Base-by-base conservation (phyloP, 2,888 invertebrate species). In the Erebia aethiops region DNA sequence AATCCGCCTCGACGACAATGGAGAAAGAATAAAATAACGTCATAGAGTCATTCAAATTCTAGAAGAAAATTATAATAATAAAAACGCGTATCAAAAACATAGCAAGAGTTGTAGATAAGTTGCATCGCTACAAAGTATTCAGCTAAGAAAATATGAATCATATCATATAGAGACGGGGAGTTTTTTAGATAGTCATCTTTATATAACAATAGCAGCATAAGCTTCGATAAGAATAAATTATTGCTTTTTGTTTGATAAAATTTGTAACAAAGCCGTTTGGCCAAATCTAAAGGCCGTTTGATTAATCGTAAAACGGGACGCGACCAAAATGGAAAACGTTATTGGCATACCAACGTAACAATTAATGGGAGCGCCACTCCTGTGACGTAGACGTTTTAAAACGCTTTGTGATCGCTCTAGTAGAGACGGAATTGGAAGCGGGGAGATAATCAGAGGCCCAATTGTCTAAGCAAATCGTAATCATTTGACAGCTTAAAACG, bases 381-480 rank as follows among this genome's bases (percentile, higher is more conserved):
- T 83, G 82, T 86, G 87, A 86, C 87, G 86, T 78, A 82, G 83
- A 75, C 85, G 83, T 88, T 91, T 89, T 88, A 84, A 85, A 88
- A 86, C 85, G 87, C 89, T 90, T 90, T 90, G 90, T 89, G 84
- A 84, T 83, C 81, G 79, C 81, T 89, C 90, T 90, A 89, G 89
- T 89, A 84, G 82, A 77, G 81, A 80, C 78, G 81, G 84, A 84
- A 84, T 85, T 83, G 82, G 79, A 74, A 84, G 84, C 84, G 80
- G 74, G 69, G 85, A 84, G 87, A 87, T 88, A 86, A 88, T 81
- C 82, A n/a, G n/a, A n/a, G n/a, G n/a, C n/a, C n/a, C n/a, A n/a
- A n/a, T n/a, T n/a, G n/a, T n/a, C n/a, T n/a, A n/a, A n/a, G n/a
- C n/a, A n/a, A n/a, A n/a, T n/a, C n/a, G n/a, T n/a, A n/a, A n/a